A percentile compares a stretch with the other conserved stretches of the same genome.
Conservation (phyloP, 2,113 vertebrate species). For the Athene cunicularia region DNA sequence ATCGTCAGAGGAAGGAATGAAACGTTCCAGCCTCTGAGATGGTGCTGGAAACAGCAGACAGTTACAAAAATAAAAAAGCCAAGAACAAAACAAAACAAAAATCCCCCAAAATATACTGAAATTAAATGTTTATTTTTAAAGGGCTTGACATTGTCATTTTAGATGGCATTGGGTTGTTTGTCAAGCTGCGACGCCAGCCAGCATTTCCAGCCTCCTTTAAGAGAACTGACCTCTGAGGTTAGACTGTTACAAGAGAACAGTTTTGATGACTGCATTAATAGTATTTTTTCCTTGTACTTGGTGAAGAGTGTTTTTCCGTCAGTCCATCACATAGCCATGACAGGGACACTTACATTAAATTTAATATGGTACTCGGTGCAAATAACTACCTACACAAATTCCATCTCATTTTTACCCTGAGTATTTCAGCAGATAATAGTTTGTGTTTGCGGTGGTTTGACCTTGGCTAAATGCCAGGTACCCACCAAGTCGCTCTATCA, state of each 20-base stretch:
- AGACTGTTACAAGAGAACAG: not conserved
- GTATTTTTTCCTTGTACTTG: not conserved
- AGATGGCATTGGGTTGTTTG: not conserved
- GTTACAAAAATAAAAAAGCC: slow-evolving; percentile 45
- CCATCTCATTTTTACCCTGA: slow-evolving; percentile 1
- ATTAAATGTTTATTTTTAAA: slow-evolving; percentile 60
- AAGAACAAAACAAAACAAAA: not conserved
- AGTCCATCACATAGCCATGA: not conserved
- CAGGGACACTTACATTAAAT: not conserved
- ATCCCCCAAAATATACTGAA: not conserved
- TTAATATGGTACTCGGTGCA: not conserved
- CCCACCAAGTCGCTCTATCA: no score
- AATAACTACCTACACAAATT: not conserved
- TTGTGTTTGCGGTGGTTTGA: not conserved
- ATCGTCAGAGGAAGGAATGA: slow-evolving; percentile 36
- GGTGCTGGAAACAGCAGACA: slow-evolving; percentile 30
- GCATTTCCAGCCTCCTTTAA: not conserved
- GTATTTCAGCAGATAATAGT: not conserved
- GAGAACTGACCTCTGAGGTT: slow-evolving; percentile 22
- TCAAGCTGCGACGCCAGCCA: not conserved
- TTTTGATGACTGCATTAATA: not conserved
- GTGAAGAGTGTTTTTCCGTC: not conserved
- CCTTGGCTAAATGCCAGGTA: no score
- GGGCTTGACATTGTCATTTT: not conserved
- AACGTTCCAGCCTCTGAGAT: slow-evolving; percentile 23